Conservation (phyloP, 2,113 vertebrate genomes). For the Mellivora capensis region DNA sequence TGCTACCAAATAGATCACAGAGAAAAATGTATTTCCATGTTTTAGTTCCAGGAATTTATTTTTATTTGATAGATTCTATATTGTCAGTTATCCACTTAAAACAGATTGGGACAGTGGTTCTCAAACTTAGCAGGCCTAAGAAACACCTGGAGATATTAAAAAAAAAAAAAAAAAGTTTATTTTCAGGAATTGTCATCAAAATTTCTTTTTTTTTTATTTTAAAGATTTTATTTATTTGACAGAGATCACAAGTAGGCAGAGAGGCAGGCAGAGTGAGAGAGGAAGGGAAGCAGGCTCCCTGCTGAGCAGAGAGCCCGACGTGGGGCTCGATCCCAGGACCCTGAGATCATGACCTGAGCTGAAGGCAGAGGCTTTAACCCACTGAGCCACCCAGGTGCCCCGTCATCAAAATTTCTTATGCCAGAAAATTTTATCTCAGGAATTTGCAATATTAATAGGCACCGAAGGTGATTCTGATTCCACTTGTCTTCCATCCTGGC, state of each 20-base stretch:
- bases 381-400: too few relatives aligned
- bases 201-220: too few relatives aligned
- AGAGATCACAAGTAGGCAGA: too few relatives aligned
- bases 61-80: neutral
- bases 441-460: too few relatives aligned
- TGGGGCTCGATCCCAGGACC: too few relatives aligned
- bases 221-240: too few relatives aligned
- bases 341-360: too few relatives aligned
- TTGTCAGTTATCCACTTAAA: neutral
- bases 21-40: neutral
- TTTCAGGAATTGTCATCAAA: neutral
- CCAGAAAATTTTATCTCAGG: neutral
- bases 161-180: neutral
- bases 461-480: neutral
- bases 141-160: neutral
- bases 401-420: neutral
- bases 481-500: neutral
- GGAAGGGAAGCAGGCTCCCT: too few relatives aligned
- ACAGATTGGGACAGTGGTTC: neutral
- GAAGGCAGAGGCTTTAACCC: too few relatives aligned
- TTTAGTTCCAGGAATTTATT: neutral
- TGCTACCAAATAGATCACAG: neutral
- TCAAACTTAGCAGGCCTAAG: neutral
- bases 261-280: too few relatives aligned
- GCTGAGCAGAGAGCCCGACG: too few relatives aligned